Base-by-base conservation (phyloP, 2,797 vertebrate species). In the Xenopus petersii region DNA sequence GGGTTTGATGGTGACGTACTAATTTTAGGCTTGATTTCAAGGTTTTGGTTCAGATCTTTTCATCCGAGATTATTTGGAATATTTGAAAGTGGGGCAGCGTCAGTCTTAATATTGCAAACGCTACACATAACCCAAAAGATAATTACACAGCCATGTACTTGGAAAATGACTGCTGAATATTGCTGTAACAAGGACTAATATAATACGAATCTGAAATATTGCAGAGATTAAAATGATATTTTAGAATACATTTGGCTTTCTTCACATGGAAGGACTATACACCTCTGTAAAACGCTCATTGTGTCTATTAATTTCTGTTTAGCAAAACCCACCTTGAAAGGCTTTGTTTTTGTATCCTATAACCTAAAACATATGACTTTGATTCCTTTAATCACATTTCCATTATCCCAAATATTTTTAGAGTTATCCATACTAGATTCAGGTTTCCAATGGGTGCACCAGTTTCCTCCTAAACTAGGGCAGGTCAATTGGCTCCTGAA, bases 41-140 rank as follows among this genome's bases (percentile, higher is more conserved):
- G 9, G 47, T 5, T 80, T 74, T 76, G 13, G n/a, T 56, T 70
- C 73, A 70, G 26, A 74, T 30, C 55, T 77, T 3, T 26, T 71
- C 70, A 21, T 33, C 48, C 75, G 70, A 80, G 9, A 58, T 74
- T 68, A 80, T 80, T 83, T 77, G 69, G n/a, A 67, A 42, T 75
- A 69, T 64, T 83, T 80, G 81, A 82, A 84, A 80, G 47, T 79
- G 16, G 70, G 59, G 0, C 42, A 58, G 73, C 84, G 83, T 79
- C 30, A 46, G 69, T 75, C 75, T 75, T 26, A 79, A 72, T 21
- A 21, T 80, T 63, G 62, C 48, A 62, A 84, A 82, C 71, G 67
- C 49, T 46, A 42, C 64, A 79, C 75, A 24, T 72, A 48, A 30
- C 26, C 26, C 4, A 30, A 30, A 30, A 30, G 4, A 30, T 30